Percentiles rank a stretch among this genome's conserved stretches.
Evolutionary conservation across 2,797 vertebrate species (phyloP).

Genomic region (Ctenosaura bakeri): DNA sequence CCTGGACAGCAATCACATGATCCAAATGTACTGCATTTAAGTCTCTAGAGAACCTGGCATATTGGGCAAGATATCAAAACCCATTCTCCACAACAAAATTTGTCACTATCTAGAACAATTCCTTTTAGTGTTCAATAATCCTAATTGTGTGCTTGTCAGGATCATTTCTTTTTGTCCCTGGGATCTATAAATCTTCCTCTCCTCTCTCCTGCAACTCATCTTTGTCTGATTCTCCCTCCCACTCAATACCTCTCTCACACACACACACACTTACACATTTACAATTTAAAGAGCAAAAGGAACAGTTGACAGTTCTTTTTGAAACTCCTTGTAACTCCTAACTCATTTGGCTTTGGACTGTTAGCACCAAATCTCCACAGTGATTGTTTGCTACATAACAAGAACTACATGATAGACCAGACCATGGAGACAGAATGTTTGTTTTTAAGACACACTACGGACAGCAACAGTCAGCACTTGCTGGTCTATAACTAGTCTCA

Average conservation of each 20-base stretch:
- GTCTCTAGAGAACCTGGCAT: constrained; percentile 4
- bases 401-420: constrained; percentile 7
- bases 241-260: no score
- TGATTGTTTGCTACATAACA: constrained; percentile 10
- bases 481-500: constrained; percentile 26
- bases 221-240: no score
- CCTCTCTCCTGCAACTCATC: background rate
- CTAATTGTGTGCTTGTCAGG: background rate
- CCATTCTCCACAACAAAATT: background rate
- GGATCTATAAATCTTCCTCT: background rate
- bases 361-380: constrained; percentile 9
- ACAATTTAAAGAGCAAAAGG: background rate
- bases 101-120: background rate
- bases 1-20: background rate
- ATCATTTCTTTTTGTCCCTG: background rate
- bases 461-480: background rate
- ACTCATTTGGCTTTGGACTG: constrained; percentile 7
- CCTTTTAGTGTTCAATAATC: background rate
- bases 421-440: constrained; percentile 10
- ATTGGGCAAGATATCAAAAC: constrained; percentile 30
- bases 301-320: background rate
- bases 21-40: background rate
- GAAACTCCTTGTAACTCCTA: background rate
- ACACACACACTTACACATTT: background rate
- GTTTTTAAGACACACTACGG: constrained; percentile 33